Percentiles rank a stretch among this genome's conserved stretches.
These are phyloP conservation scores for Pogona vitticeps DNA, from an alignment of 2,113 vertebrate species.

Conservation along the genomic window DNA sequence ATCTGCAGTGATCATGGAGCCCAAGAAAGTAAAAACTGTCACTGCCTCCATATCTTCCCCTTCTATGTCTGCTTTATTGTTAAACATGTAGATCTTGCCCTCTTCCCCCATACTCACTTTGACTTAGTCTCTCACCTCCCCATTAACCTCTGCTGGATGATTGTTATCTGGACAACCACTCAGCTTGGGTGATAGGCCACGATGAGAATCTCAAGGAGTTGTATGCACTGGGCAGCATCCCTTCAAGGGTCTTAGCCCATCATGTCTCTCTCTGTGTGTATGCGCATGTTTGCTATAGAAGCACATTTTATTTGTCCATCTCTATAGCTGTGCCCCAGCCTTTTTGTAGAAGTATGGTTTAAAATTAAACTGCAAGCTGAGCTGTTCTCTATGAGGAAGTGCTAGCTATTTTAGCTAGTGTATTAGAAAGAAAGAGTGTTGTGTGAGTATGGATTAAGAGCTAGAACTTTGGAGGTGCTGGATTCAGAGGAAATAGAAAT, in stretches of 20 bases:
- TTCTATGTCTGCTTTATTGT: background rate
- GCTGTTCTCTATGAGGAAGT: background rate
- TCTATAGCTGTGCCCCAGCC: background rate
- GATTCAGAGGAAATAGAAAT: background rate
- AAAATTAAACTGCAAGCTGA: background rate
- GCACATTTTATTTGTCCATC: background rate
- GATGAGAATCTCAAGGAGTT: constrained; percentile 5
- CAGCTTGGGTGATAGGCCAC: background rate
- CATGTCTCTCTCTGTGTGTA: too few species aligned
- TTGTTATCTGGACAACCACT: background rate
- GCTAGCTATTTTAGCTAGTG: background rate
- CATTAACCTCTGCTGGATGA: background rate
- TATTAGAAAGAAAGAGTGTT: background rate
- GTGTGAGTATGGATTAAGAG: background rate
- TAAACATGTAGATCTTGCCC: background rate
- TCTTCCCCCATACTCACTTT: background rate
- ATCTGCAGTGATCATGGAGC: too few species aligned
- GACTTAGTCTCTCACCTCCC: background rate
- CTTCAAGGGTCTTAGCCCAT: background rate
- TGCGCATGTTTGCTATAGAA: background rate
- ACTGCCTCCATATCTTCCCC: too few species aligned
- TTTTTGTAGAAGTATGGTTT: background rate
- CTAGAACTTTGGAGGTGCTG: background rate
- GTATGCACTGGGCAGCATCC: background rate
- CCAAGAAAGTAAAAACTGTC: too few species aligned